phyloP scores from a whole-genome alignment of 2,113 vertebrate genomes.

The Halcyon senegalensis region DNA sequence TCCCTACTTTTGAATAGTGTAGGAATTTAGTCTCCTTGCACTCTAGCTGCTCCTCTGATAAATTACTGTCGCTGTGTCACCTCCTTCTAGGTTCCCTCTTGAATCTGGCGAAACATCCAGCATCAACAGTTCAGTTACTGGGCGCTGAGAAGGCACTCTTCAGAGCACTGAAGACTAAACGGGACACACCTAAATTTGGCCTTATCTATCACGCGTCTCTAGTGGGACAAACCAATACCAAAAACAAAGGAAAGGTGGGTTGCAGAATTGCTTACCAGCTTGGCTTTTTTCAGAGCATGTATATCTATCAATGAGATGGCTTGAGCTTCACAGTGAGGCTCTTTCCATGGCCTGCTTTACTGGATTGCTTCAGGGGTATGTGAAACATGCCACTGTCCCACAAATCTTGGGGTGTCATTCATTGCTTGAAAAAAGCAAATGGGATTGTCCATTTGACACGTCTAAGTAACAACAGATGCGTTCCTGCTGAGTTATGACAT shows the following conservation, averaged over 20 bases:
- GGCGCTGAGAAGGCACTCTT: constrained; percentile 98
- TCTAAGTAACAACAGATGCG: background rate
- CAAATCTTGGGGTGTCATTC: background rate
- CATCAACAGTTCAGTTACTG: constrained; percentile 96
- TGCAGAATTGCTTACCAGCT: background rate
- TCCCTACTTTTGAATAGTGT: background rate
- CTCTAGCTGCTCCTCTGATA: background rate
- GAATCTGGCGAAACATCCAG: constrained; percentile 97
- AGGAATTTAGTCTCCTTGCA: background rate
- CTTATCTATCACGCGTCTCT: constrained; percentile 98
- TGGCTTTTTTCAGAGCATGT: background rate
- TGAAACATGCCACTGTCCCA: background rate
- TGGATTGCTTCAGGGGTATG: background rate
- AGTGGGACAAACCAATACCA: constrained; percentile 92
- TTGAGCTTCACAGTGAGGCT: background rate
- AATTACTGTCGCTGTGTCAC: background rate
- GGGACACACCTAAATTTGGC: constrained; percentile 97
- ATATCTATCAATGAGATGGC: background rate
- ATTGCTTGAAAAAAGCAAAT: background rate
- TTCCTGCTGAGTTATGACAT: background rate
- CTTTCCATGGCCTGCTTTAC: background rate
- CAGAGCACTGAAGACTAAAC: constrained; percentile 92
- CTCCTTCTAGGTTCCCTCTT: constrained; percentile 86
- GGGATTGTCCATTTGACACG: background rate
- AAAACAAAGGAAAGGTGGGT: constrained; percentile 97